A percentile compares a stretch with the other conserved stretches of the same genome.
phyloP scores from a whole-genome alignment of 2,113 vertebrate genomes.

The Mesembrinibis cayennensis region DNA sequence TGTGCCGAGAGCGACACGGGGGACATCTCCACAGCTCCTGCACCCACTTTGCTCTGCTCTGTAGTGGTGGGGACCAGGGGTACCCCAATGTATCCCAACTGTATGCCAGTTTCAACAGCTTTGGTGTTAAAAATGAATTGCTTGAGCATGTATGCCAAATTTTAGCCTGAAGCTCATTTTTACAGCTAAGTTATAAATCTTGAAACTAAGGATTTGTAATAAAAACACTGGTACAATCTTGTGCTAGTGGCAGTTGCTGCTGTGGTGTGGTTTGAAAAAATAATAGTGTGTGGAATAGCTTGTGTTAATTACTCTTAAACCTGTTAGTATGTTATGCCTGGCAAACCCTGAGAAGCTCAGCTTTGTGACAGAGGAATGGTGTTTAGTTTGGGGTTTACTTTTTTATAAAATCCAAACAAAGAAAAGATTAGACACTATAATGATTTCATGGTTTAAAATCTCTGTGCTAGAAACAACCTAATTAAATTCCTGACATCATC shows the following conservation, averaged over 20 bases:
- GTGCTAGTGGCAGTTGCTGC: neutral
- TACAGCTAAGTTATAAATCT: neutral
- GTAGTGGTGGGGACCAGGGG: neutral
- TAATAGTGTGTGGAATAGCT: slow-evolving; percentile 8
- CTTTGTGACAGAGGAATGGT: slow-evolving; percentile 25
- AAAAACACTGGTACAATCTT: neutral
- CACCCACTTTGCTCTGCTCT: neutral
- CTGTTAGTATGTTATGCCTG: slow-evolving; percentile 62
- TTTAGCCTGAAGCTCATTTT: neutral
- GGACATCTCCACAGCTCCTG: neutral
- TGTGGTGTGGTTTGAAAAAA: slow-evolving; percentile 11
- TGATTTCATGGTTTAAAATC: slow-evolving; percentile 69
- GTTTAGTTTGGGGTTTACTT: slow-evolving; percentile 27
- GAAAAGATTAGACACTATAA: slow-evolving; percentile 67
- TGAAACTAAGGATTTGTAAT: slow-evolving; percentile 14
- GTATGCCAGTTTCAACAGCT: neutral
- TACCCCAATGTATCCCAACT: neutral
- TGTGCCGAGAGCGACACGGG: neutral
- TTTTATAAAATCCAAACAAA: slow-evolving; percentile 56
- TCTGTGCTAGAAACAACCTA: slow-evolving; percentile 69
- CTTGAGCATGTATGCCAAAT: neutral
- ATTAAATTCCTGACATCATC: slow-evolving; percentile 75
- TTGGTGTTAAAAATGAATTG: neutral
- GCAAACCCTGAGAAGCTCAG: slow-evolving; percentile 34
- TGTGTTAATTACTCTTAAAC: slow-evolving; percentile 70